These are phyloP conservation scores for Acanthurus tractus DNA, from an alignment of 2,797 vertebrate species.

Conservation along the genomic window DNA sequence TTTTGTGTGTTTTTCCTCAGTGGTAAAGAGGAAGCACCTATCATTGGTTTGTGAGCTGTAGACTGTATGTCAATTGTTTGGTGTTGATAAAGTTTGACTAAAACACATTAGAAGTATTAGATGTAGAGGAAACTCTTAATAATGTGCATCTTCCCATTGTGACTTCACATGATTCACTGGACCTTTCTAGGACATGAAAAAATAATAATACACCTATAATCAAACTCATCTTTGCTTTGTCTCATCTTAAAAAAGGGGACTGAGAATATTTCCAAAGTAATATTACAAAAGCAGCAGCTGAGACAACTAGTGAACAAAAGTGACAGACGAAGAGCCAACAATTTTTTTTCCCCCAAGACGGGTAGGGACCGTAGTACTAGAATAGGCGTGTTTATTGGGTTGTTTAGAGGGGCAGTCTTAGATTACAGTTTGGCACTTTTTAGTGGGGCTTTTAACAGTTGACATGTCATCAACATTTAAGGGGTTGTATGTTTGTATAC, in stretches of 20 bases:
- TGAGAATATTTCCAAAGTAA: constrained; percentile 3
- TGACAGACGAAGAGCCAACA: constrained; percentile 6
- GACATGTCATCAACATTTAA: constrained; percentile 12
- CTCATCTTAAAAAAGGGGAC: not conserved
- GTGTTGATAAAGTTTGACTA: constrained; percentile 11
- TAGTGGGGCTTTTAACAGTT: not conserved
- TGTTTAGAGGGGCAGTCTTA: constrained; percentile 12
- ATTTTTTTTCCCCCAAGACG: constrained; percentile 6
- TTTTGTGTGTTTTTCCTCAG: too few species aligned
- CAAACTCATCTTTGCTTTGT: not conserved
- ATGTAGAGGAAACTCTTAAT: constrained; percentile 1
- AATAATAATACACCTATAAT: not conserved
- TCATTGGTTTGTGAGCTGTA: not conserved
- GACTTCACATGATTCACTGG: not conserved
- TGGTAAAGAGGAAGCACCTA: too few species aligned
- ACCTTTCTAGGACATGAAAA: not conserved
- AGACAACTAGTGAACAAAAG: not conserved
- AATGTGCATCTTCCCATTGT: not conserved
- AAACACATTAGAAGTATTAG: constrained; percentile 1
- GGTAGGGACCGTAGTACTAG: not conserved
- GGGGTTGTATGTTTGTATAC: not conserved
- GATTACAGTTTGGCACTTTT: constrained; percentile 7
- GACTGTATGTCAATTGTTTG: not conserved
- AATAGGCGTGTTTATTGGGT: constrained; percentile 29
- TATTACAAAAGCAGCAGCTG: not conserved